A percentile compares a stretch with the other conserved stretches of the same genome.
Conservation (phyloP, 2,797 vertebrate species). For the Chiroxiphia lanceolata region DNA sequence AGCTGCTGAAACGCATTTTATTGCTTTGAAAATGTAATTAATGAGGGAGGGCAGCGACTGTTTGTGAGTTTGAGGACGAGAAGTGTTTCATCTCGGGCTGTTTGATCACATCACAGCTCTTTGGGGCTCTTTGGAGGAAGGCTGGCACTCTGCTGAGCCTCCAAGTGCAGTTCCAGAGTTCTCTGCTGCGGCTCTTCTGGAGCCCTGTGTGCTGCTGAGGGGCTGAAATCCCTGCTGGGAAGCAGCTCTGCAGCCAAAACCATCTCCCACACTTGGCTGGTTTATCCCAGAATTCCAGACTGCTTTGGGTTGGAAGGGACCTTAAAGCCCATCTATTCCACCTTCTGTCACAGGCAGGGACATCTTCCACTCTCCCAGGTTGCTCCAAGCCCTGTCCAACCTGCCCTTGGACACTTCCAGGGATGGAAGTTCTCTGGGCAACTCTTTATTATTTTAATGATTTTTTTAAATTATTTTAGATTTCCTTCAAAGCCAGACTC, state of each 20-base stretch:
- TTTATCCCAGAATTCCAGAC: too few relatives aligned
- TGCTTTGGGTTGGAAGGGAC: not conserved
- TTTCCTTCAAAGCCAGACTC: too few relatives aligned
- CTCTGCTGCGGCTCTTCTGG: not conserved
- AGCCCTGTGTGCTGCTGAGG: rapidly evolving
- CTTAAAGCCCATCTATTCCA: not conserved
- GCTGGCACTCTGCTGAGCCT: not conserved
- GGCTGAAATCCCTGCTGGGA: not conserved
- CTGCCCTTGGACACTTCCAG: not conserved
- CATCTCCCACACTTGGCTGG: not conserved
- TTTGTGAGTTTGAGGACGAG: not conserved
- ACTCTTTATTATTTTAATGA: too few relatives aligned
- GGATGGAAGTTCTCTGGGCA: not conserved
- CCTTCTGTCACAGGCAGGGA: not conserved
- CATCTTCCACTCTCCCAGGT: not conserved
- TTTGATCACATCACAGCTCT: not conserved
- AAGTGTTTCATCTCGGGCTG: not conserved
- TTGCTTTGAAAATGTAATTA: not conserved
- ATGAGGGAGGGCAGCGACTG: not conserved
- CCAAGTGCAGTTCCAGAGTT: not conserved
- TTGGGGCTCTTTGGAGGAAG: not conserved
- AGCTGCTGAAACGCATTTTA: not conserved
- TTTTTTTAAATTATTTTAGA: too few relatives aligned
- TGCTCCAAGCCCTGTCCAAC: not conserved
- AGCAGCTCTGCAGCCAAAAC: not conserved